phyloP scores from a whole-genome alignment of 2,888 invertebrate species.

The Macroteleia sp. region DNA sequence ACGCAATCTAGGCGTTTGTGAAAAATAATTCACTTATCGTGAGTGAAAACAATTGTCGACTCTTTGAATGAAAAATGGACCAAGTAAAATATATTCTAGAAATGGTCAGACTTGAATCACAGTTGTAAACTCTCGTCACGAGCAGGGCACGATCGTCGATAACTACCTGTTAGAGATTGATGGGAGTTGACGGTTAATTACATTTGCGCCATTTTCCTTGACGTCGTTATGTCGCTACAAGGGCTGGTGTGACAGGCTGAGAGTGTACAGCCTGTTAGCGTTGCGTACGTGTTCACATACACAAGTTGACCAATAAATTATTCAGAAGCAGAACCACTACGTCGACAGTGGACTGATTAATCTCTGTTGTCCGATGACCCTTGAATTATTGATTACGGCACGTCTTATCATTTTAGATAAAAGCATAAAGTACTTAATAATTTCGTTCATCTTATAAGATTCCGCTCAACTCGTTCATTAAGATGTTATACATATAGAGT shows the following conservation, averaged over 20 bases:
- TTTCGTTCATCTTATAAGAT: too few relatives aligned
- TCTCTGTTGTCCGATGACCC: conserved; percentile 57
- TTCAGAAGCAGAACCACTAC: conserved; percentile 61
- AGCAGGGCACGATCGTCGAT: conserved; percentile 55
- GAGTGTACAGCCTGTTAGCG: conserved; percentile 17
- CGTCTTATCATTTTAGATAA: conserved; percentile 38
- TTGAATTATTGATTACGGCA: conserved; percentile 47
- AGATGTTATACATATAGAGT: background rate
- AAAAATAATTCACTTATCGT: conserved; percentile 36
- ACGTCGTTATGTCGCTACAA: conserved; percentile 58
- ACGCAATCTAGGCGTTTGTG: too few relatives aligned
- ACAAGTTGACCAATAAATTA: conserved; percentile 60
- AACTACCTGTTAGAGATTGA: conserved; percentile 66
- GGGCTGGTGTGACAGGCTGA: conserved; percentile 47
- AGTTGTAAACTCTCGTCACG: conserved; percentile 57
- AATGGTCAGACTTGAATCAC: conserved; percentile 40
- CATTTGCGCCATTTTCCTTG: conserved; percentile 66
- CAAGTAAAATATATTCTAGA: conserved; percentile 21
- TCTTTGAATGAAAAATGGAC: conserved; percentile 19
- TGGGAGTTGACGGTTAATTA: conserved; percentile 65
- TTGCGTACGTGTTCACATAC: conserved; percentile 25
- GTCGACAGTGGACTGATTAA: conserved; percentile 63
- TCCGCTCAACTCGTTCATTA: too few relatives aligned
- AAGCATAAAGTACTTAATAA: conserved; percentile 7
- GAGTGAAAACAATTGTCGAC: conserved; percentile 34